Conservation (phyloP, 2,888 invertebrate genomes). For the Phalera bucephala region DNA sequence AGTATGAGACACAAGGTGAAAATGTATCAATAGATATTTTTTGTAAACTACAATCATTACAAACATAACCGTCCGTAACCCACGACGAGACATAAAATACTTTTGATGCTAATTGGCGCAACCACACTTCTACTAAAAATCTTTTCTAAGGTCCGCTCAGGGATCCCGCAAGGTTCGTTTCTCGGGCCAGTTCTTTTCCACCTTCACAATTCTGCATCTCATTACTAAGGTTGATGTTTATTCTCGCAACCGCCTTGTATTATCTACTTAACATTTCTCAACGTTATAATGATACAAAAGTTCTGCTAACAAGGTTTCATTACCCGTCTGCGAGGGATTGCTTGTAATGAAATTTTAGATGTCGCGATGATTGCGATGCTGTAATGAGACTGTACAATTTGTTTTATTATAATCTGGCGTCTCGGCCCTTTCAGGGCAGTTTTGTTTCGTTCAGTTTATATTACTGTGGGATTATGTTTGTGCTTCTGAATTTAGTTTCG, state of each 20-base stretch:
- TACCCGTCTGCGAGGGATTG: background rate
- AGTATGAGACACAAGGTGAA: no score
- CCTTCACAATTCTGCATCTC: background rate
- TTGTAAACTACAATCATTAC: no score
- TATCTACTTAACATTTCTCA: background rate
- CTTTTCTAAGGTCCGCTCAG: no score
- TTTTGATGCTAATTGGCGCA: no score
- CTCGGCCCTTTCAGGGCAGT: constrained; percentile 18
- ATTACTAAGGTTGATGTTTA: background rate
- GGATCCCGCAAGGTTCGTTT: no score
- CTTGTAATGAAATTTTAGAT: constrained; percentile 6
- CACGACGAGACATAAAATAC: no score
- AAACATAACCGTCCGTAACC: no score
- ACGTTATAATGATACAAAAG: background rate
- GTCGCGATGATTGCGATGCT: constrained; percentile 19
- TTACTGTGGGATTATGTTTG: constrained; percentile 26
- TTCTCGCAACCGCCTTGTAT: background rate
- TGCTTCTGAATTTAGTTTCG: constrained; percentile 6
- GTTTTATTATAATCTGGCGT: constrained; percentile 31
- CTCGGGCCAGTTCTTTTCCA: no score
- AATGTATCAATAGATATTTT: no score
- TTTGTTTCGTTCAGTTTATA: constrained; percentile 13
- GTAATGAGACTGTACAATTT: constrained; percentile 27
- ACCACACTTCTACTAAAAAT: no score
- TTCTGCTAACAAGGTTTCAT: background rate